Percentiles rank a stretch among this genome's conserved stretches.
phyloP scores from a whole-genome alignment of 2,113 vertebrate genomes.

The Athene noctua region DNA sequence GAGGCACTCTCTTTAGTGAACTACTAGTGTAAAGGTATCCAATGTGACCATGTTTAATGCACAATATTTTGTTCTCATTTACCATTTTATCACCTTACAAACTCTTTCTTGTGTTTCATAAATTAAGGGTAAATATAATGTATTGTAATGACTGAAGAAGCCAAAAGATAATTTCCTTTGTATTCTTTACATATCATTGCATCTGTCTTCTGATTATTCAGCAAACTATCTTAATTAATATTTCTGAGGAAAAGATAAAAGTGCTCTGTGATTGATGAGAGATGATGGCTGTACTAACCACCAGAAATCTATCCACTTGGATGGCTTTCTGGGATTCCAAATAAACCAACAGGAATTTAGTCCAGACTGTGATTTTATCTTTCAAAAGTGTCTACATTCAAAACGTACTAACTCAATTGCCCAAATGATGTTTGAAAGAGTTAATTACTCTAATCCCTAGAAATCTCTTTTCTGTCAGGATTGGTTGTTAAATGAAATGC shows the following conservation, averaged over 20 bases:
- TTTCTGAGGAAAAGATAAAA: neutral
- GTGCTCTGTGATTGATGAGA: neutral
- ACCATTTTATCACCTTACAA: neutral
- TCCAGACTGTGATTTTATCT: neutral
- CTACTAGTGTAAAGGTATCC: neutral
- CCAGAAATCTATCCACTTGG: neutral
- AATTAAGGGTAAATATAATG: neutral
- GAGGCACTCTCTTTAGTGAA: neutral
- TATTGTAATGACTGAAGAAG: neutral
- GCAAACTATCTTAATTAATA: neutral
- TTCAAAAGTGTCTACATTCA: neutral
- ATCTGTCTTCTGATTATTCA: neutral
- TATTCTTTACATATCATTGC: neutral
- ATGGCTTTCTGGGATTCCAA: neutral
- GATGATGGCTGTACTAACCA: neutral
- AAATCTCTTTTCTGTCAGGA: neutral
- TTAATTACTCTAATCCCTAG: neutral
- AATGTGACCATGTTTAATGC: neutral
- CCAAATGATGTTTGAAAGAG: neutral
- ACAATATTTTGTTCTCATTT: neutral
- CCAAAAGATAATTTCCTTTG: neutral
- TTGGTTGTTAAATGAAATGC: neutral
- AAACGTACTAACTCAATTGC: neutral
- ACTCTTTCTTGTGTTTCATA: neutral
- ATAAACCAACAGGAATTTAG: neutral